Base-by-base conservation (phyloP, 2,113 vertebrate genomes). In the Prunella himalayana region DNA sequence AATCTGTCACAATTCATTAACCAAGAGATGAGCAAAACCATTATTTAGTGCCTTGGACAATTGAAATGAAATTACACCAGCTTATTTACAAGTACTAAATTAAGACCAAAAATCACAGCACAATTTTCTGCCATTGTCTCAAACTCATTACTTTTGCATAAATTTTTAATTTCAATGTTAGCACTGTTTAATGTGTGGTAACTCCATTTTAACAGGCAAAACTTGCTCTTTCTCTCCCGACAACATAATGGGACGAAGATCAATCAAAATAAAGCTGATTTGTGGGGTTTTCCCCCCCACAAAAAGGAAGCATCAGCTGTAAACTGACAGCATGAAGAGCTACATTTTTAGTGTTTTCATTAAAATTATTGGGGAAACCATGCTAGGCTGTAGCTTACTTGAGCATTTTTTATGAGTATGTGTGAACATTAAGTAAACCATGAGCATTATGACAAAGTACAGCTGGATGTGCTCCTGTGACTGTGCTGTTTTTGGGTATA, bases 201-300 rank as follows among this genome's bases (percentile, higher is more conserved):
- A 66, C 53, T 37, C 12, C 5, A 37, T 47, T 88, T 86, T 47
- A 68, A 86, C 15, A 30, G 5, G 17, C 7, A 57, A 35, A 66
- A 35, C 35, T 17, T 39, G 5, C 56, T 51, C 11, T 18, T 61
- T 41, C 30, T 44, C 33, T 65, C 41, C 15, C 0, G 1, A 77
- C 24, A 70, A 51, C 0, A 0, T 20, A 45, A 78, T 4, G 3
- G 27, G 20, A 68, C 2, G 6, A 30, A 68, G 15, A 86, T 47
- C 39, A 88, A 88, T 22, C 22, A n/a, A 78, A 88, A 82, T 33
- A 56, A 60, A 73, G 2, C 13, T 39, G 6, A 13, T 65, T 5
- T 22, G 21, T 59, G 21, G 11, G 0, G 0, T 42, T 37, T 28
- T 10, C 1, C 0, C 4, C 9, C 4, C 53, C n/a, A 37, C 31